phyloP scores from a whole-genome alignment of 2,888 invertebrate species.

The Cheilosia pagana region DNA sequence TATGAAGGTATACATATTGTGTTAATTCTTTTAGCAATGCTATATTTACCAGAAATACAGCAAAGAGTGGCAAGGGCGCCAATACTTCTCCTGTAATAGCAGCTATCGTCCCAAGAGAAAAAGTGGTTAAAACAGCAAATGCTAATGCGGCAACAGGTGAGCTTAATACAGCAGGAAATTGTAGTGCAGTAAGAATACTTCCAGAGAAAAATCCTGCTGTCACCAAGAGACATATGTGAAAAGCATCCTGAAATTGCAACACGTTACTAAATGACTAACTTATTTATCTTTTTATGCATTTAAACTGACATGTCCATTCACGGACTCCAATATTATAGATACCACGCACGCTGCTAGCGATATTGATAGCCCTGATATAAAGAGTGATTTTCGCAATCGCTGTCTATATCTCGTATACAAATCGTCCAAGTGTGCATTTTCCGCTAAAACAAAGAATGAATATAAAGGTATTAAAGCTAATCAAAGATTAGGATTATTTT shows the following conservation, averaged over 20 bases:
- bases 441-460: constrained; percentile 78
- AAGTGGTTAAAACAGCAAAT: constrained; percentile 83
- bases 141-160: constrained; percentile 83
- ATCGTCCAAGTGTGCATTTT: constrained; percentile 83
- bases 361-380: constrained; percentile 82
- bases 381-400: constrained; percentile 83
- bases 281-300: not conserved
- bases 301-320: constrained; percentile 80
- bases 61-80: constrained; percentile 87
- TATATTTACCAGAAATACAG: constrained; percentile 87
- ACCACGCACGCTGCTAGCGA: constrained; percentile 82
- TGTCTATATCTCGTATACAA: constrained; percentile 83
- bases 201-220: constrained; percentile 81
- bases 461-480: not conserved
- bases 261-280: constrained; percentile 8
- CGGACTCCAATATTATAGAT: constrained; percentile 81
- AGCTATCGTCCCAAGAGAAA: constrained; percentile 82
- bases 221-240: constrained; percentile 80
- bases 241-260: constrained; percentile 77
- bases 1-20: not conserved
- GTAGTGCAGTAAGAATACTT: constrained; percentile 82
- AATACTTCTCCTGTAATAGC: constrained; percentile 82
- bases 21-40: not conserved
- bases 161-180: constrained; percentile 83
- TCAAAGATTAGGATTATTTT: not conserved